Conservation (phyloP, 1,140 invertebrate species). For the Drosophila triauraria region DNA sequence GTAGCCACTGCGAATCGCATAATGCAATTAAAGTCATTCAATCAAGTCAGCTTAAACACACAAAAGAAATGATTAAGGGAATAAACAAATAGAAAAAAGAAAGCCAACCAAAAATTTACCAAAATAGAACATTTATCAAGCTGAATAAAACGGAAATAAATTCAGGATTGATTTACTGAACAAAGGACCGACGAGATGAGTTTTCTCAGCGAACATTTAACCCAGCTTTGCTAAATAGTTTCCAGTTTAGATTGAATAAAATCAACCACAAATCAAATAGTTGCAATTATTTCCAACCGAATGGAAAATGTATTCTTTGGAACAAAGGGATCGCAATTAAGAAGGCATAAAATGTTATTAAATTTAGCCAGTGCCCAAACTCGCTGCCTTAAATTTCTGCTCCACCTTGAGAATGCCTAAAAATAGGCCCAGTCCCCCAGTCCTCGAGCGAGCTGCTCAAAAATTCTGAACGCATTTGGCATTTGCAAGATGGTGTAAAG, state of each 20-base stretch:
- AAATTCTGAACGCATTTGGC: conserved; percentile 47
- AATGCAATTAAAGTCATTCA: conserved; percentile 8
- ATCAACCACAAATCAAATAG: conserved; percentile 34
- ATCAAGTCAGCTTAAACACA: neutral
- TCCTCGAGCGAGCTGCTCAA: conserved; percentile 18
- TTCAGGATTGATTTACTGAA: conserved; percentile 3
- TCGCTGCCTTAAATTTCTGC: neutral
- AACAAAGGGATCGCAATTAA: conserved; percentile 10
- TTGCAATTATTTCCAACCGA: conserved; percentile 11
- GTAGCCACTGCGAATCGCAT: conserved; percentile 1
- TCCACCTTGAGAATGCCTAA: conserved; percentile 17
- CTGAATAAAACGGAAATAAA: neutral
- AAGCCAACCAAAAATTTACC: neutral
- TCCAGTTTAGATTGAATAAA: conserved; percentile 18
- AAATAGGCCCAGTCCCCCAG: conserved; percentile 23
- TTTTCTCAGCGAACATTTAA: conserved; percentile 3
- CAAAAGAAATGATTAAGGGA: neutral
- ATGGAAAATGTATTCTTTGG: neutral
- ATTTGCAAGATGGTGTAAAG: conserved; percentile 52
- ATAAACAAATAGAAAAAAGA: neutral
- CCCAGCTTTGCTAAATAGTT: conserved; percentile 19
- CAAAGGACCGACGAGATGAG: neutral
- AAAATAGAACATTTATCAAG: neutral
- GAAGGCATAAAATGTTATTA: conserved; percentile 1
- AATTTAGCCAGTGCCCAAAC: neutral